Conservation (phyloP, 2,888 invertebrate species). For the Polymixis flavicincta region DNA sequence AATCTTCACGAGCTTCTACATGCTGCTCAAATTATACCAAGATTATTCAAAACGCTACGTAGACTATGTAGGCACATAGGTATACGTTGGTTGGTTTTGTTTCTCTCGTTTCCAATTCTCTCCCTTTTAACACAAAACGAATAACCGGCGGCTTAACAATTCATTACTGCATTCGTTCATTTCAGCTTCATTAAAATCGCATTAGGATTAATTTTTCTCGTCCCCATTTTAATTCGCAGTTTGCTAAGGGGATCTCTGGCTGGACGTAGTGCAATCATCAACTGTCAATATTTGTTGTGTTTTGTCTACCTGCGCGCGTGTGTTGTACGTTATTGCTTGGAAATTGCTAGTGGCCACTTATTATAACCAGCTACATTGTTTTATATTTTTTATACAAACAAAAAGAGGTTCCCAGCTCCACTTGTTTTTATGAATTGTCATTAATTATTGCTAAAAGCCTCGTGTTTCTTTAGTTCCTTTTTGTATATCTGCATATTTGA, state of each 20-base stretch:
- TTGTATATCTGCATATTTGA: slow-evolving; percentile 50
- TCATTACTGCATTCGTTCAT: slow-evolving; percentile 89
- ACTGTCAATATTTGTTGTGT: slow-evolving; percentile 88
- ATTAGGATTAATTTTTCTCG: slow-evolving; percentile 91
- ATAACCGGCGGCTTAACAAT: slow-evolving; percentile 86
- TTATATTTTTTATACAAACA: slow-evolving; percentile 50
- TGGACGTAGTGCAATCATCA: slow-evolving; percentile 88
- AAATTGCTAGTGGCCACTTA: slow-evolving; percentile 63
- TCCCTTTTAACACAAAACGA: slow-evolving; percentile 79
- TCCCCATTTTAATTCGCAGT: slow-evolving; percentile 89
- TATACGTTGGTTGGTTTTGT: slow-evolving; percentile 61
- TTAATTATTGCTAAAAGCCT: slow-evolving; percentile 32
- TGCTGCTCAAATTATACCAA: slow-evolving; percentile 62
- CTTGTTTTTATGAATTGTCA: slow-evolving; percentile 52
- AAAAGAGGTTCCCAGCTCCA: slow-evolving; percentile 30
- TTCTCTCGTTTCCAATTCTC: slow-evolving; percentile 75
- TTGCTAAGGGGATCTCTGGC: slow-evolving; percentile 86
- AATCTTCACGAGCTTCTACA: slow-evolving; percentile 69
- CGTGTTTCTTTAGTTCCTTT: slow-evolving; percentile 38
- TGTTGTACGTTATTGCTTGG: slow-evolving; percentile 77
- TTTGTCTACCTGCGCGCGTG: slow-evolving; percentile 82
- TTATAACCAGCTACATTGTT: slow-evolving; percentile 54
- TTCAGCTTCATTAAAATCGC: slow-evolving; percentile 90
- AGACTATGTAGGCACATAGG: slow-evolving; percentile 23
- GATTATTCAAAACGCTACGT: slow-evolving; percentile 58